Percentiles rank a stretch among this genome's conserved stretches.
These are phyloP conservation scores for Heptranchias perlo DNA, from an alignment of 2,113 vertebrate species.

Conservation along the genomic window DNA sequence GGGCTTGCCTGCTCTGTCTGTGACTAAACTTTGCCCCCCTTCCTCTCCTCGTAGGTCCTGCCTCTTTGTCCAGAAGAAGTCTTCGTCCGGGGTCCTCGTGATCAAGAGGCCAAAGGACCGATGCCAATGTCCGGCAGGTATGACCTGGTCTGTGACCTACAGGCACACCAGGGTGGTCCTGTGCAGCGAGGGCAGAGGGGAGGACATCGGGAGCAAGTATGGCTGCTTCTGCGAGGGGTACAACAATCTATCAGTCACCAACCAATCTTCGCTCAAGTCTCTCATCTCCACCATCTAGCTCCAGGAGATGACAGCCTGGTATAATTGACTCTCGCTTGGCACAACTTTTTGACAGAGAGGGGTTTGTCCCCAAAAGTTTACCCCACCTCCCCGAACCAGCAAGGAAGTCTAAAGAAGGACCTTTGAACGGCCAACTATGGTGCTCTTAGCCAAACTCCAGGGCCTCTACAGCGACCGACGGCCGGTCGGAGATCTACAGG, in stretches of 20 bases:
- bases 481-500: too few relatives aligned
- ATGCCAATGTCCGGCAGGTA: constrained; percentile 43
- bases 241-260: constrained; percentile 50
- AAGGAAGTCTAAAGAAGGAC: too few relatives aligned
- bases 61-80: constrained; percentile 48
- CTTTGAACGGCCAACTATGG: too few relatives aligned
- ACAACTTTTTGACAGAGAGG: too few relatives aligned
- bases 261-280: constrained; percentile 53
- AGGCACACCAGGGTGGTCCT: constrained; percentile 48
- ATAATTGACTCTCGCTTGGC: too few relatives aligned
- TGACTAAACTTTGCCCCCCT: not conserved
- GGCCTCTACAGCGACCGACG: too few relatives aligned
- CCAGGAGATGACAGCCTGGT: too few relatives aligned
- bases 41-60: constrained; percentile 49
- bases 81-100: constrained; percentile 25
- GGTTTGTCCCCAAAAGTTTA: too few relatives aligned
- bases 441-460: too few relatives aligned
- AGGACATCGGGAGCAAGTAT: constrained; percentile 39
- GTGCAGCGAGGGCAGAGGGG: not conserved
- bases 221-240: constrained; percentile 43
- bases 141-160: constrained; percentile 53
- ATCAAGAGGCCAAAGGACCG: constrained; percentile 39
- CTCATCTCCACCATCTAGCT: constrained; percentile 47
- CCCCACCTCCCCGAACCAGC: too few relatives aligned
- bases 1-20: not conserved